Evolutionary conservation across 2,113 vertebrate genomes (phyloP), one percentile per base, ranked within the genome.

Genomic region (Sprattus sprattus): DNA sequence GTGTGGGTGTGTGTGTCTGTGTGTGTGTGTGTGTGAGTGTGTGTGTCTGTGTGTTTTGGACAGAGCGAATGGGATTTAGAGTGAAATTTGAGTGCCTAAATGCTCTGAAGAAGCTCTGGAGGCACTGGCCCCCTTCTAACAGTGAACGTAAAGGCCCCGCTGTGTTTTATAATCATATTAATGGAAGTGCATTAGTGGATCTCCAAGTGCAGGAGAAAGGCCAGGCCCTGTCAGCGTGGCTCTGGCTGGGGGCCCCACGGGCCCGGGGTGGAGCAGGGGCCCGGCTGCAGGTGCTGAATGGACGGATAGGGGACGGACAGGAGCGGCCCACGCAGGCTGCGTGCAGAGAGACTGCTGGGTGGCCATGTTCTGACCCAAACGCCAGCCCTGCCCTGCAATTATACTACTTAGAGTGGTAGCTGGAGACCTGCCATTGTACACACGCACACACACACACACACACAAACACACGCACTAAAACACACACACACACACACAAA

Each of bases 361-460:
- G 87, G 84, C 87, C 87, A 11, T 81, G 67, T 87, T 44, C 84
- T 87, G 81, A 87, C 87, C 81, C 64, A 54, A 83, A 60, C 47
- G 64, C 78, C 64, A 49, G 83, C 46, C 86, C 80, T 64, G 81
- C 44, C 60, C n/a, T 60, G 64, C 52, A 81, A 87, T 85, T 88
- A 88, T 82, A 78, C 81, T 57, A 78, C 81, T 81, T 64, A 82
- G 64, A 44, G 64, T 85, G 64, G 64, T 67, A 25, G 64, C 64
- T 67, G 64, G 64, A 67, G 64, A 83, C 82, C 52, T 44, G 82
- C 82, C 44, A 57, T 45, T 83, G 50, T 50, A 82, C 81, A 39
- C 82, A 83, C 49, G 39, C 49, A 83, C 82, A 83, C 50, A 54
- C 52, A 57, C 28, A 45, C 49, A 83, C 82, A 83, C 50, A 83